Base-by-base conservation (phyloP, 1,140 invertebrate species). In the Solenopsis fugax region DNA sequence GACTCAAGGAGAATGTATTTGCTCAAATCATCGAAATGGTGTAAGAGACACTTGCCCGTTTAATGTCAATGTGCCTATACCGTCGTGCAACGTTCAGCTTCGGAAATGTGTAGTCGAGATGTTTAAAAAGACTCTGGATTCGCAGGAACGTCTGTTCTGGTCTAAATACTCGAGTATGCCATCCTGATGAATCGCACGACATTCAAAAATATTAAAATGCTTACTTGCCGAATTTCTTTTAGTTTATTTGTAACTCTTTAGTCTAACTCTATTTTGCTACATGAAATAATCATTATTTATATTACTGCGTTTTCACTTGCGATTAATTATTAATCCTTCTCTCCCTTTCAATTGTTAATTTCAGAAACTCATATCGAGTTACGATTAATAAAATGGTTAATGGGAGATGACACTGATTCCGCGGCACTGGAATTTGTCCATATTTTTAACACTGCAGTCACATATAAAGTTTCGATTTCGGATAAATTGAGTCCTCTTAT, bases 351-450 rank as follows among this genome's bases (percentile, higher is more conserved):
- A 21, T 56, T 64, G 24, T 72, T 41, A 21, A n/a, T 84, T 56
- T 41, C 45, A 92, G 91, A 89, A 50, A 92, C 91, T 0, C 24
- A 87, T 7, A 87, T 92, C 48, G 91, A 90, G 12, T 7, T 92
- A 54, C 48, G 77, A 85, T 81, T 92, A 29, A 90, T 92, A 71
- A 86, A 82, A 7, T 89, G 87, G 89, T 62, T 92, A 10, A 88
- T 92, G 73, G 80, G 85, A 73, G n/a, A 86, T 62, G 45, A 72
- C 6, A 37, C 4, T 18, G 90, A 92, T 65, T 65, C 75, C 0
- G 56, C 86, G 10, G 64, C 76, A 34, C 24, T 62, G 48, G 91
- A 92, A 80, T 91, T 92, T 62, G 41, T 56, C 0, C 91, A 92
- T 52, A 62, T 91, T 29, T 92, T 92, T 69, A 82, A 92, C 9